Base-by-base conservation (phyloP, 2,888 invertebrate species). In the Leptopilina syphax region DNA sequence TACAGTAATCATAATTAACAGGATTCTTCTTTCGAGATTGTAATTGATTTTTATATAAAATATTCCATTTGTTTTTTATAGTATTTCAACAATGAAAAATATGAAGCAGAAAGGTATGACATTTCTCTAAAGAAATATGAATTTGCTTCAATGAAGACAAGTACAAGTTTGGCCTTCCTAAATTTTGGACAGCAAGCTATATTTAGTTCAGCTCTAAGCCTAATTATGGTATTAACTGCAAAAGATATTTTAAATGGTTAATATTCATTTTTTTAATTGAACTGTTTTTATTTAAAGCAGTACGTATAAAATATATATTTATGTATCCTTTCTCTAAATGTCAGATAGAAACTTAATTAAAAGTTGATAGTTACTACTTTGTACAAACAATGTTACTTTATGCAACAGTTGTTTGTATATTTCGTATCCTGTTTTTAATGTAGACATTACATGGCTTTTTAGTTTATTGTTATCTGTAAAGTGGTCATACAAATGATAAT, bases 111-210 rank as follows among this genome's bases (percentile, higher is more conserved):
- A 79, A 95, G 97, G 85, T 99, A 99, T 91, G 98, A 99, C 91
- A 93, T 93, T 73, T 95, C 96, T 34, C 92, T 98, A 44, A 94
- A 95, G 91, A 96, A 96, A 90, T 99, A 97, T 91, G 98, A 99
- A 93, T 93, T 93, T 0, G 98, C 99, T 1, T 98, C 98, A 3
- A 93, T 99, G 80, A 98, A 98, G 93, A 99, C 99, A 0, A 97
- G 96, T 77, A 96, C 97, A 0, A 98, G 98, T 88, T 93, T 99
- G 84, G 99, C 99, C 0, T 84, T 96, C 83, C 93, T 99, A 47
- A 99, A 99, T 94, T 99, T 98, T 93, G 98, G 99, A 1, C 99
- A 99, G 91, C 98, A 98, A 93, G 97, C 97, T 2, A 99, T 99
- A 87, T 99, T 99, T 92, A 98, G 98, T 92, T 95, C 94, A 0